These are phyloP conservation scores for Lepidochitona cinerea DNA, from an alignment of 2,888 invertebrate species.

Conservation along the genomic window DNA sequence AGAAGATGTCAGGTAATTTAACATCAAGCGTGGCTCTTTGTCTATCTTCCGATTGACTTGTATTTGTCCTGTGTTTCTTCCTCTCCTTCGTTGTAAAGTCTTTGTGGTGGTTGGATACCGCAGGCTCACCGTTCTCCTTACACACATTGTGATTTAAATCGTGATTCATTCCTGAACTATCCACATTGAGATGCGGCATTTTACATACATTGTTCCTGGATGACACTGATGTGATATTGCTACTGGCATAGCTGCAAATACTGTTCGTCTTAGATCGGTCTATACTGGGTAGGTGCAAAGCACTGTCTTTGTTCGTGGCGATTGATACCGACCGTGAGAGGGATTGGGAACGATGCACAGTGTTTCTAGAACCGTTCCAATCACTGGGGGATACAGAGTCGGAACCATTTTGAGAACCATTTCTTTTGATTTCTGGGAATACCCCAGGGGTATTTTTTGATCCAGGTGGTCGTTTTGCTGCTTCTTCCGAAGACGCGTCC, in stretches of 20 bases:
- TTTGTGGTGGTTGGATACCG: background rate
- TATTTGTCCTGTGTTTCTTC: background rate
- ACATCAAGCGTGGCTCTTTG: background rate
- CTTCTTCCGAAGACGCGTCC: background rate
- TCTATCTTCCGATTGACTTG: background rate
- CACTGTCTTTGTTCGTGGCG: background rate
- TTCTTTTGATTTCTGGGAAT: background rate
- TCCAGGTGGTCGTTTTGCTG: too few species aligned
- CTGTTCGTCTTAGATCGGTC: background rate
- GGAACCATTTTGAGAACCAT: background rate
- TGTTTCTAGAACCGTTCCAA: too few species aligned
- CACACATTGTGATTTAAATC: background rate
- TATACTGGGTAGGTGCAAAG: background rate
- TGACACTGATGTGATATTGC: background rate
- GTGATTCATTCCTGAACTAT: background rate
- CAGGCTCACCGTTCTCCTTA: background rate
- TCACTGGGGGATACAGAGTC: background rate
- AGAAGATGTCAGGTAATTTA: background rate
- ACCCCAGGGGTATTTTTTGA: too few species aligned
- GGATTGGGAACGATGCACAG: background rate
- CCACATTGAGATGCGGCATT: background rate
- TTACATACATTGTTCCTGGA: background rate
- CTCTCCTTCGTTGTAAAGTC: too few species aligned
- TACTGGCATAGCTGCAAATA: background rate
- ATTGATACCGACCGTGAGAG: background rate